phyloP scores from a whole-genome alignment of 2,113 vertebrate genomes.

The Rostratula benghalensis region DNA sequence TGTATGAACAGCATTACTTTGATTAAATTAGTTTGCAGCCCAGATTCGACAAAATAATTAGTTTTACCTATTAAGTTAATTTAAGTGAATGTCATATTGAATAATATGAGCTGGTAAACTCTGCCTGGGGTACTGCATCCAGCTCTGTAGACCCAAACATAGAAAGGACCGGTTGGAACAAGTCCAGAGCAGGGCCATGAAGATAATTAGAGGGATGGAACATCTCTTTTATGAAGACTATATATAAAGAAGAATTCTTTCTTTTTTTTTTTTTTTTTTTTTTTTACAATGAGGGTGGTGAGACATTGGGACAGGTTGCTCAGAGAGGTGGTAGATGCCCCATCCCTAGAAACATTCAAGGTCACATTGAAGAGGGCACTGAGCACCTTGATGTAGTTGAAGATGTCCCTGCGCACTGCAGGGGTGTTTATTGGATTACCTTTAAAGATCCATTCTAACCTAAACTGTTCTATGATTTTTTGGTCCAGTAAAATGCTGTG shows the following conservation, averaged over 20 bases:
- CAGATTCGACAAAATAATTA: not conserved
- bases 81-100: not conserved
- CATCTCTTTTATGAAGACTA: not conserved
- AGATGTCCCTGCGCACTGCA: not conserved
- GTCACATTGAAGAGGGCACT: not conserved
- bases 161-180: not conserved
- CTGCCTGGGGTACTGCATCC: not conserved
- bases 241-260: not conserved
- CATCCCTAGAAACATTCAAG: not conserved
- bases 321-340: not conserved
- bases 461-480: not conserved
- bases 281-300: not conserved
- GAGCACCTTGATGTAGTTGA: not conserved
- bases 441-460: not conserved
- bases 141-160: not conserved
- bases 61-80: not conserved
- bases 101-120: not conserved
- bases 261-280: not conserved
- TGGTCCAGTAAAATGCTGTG: not conserved
- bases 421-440: not conserved
- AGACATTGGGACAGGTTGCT: not conserved
- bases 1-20: not conserved
- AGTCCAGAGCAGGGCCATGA: not conserved
- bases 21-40: not conserved
- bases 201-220: not conserved